Evolutionary conservation across 2,888 invertebrate genomes (phyloP).

Genomic region (Tolmerus cingulatus): DNA sequence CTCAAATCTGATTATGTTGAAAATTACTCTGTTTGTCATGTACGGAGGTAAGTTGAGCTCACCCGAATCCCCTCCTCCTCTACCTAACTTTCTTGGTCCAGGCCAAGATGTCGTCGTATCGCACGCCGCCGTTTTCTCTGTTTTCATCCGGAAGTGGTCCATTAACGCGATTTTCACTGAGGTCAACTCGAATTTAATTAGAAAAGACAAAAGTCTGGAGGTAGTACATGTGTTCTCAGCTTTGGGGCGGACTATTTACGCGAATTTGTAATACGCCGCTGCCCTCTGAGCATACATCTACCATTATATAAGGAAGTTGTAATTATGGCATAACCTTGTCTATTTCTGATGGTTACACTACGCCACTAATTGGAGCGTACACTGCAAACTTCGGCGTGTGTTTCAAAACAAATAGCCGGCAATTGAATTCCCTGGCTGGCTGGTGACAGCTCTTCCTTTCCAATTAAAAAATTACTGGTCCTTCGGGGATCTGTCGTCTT

Average conservation of each 20-base stretch:
- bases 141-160: slow-evolving; percentile 55
- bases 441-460: background rate
- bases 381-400: background rate
- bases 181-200: slow-evolving; percentile 33
- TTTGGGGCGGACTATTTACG: background rate
- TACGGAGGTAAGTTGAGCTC: slow-evolving; percentile 73
- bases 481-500: background rate
- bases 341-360: slow-evolving; percentile 40
- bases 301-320: background rate
- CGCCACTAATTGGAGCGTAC: background rate
- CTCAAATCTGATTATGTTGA: slow-evolving; percentile 80
- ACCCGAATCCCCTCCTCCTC: background rate
- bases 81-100: background rate
- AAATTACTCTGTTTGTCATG: slow-evolving; percentile 82
- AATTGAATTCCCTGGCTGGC: background rate
- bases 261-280: slow-evolving; percentile 10
- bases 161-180: slow-evolving; percentile 51
- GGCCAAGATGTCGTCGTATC: background rate
- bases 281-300: background rate
- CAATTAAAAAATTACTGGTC: background rate
- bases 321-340: slow-evolving; percentile 35
- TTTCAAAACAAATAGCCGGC: background rate
- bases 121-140: background rate
- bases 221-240: background rate
- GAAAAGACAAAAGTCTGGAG: background rate